Evolutionary conservation across 92 coral and sea anemone species (phyloP).

Genomic region (Galaxea fascicularis): DNA sequence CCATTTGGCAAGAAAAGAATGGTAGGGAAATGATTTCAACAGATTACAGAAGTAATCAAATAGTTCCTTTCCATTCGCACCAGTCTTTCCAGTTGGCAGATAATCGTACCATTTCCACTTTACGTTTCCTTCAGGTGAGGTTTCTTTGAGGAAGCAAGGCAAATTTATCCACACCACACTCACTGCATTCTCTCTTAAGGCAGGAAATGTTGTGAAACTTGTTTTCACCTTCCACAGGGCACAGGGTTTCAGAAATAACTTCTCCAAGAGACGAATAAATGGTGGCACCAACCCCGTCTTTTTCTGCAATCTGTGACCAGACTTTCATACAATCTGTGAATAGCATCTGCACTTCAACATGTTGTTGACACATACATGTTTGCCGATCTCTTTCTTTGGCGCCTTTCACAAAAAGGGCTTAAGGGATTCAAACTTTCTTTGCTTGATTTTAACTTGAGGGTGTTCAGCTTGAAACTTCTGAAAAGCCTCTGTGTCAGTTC

Average conservation of each 20-base stretch:
- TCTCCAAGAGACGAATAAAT: too few species aligned
- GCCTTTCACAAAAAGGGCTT: too few species aligned
- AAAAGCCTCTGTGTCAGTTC: too few species aligned
- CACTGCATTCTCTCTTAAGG: slow-evolving; percentile 14
- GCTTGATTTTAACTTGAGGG: too few species aligned
- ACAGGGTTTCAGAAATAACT: not conserved
- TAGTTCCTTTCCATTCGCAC: slow-evolving; percentile 2
- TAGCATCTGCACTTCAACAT: too few species aligned
- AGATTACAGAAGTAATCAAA: slow-evolving; percentile 39
- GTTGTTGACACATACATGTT: too few species aligned
- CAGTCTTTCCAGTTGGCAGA: not conserved
- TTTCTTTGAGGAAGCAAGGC: slow-evolving; percentile 25
- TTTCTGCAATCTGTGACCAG: too few species aligned
- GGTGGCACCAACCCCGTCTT: too few species aligned
- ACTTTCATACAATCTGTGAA: too few species aligned
- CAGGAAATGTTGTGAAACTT: not conserved
- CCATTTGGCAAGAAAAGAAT: slow-evolving; percentile 41
- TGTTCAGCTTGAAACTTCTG: too few species aligned
- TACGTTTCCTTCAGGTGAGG: slow-evolving; percentile 20
- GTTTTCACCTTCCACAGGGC: not conserved
- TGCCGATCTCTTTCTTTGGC: too few species aligned
- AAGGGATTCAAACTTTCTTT: too few species aligned
- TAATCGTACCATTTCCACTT: slow-evolving; percentile 29
- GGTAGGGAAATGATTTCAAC: slow-evolving; percentile 27
- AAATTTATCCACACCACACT: slow-evolving; percentile 24